Evolutionary conservation across 2,113 vertebrate species (phyloP).

Genomic region (Solea solea): DNA sequence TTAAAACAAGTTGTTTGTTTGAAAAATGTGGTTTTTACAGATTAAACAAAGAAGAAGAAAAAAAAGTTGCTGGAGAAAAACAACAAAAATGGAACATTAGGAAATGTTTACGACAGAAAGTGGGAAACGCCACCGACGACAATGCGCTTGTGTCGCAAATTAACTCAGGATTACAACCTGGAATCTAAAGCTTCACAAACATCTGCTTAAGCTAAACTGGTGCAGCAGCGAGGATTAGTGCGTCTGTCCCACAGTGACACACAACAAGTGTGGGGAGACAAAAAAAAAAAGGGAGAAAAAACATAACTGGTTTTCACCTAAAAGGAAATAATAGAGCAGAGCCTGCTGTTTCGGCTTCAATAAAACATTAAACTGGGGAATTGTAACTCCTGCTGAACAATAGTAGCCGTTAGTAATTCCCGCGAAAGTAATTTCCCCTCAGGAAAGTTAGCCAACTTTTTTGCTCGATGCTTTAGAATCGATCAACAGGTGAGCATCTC

Average conservation of each 20-base stretch:
- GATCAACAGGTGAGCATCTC: no score
- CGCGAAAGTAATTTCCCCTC: no score
- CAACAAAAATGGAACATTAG: not conserved
- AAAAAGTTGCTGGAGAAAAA: not conserved
- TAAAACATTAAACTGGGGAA: not conserved
- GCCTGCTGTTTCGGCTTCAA: not conserved
- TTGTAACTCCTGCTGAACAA: not conserved
- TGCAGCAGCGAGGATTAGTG: constrained; percentile 29
- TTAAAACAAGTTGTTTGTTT: not conserved
- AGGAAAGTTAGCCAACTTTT: no score
- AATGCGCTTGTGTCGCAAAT: constrained; percentile 34
- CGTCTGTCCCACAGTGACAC: constrained; percentile 2
- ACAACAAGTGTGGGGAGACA: no score
- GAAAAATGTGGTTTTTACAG: constrained; percentile 5
- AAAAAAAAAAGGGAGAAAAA: no score
- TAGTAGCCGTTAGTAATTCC: no score
- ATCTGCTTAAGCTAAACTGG: constrained; percentile 18
- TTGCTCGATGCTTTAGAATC: no score
- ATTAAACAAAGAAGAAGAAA: constrained; percentile 6
- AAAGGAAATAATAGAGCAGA: not conserved
- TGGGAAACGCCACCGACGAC: not conserved
- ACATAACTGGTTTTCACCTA: not conserved
- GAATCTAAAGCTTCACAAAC: constrained; percentile 35
- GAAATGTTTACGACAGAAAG: constrained; percentile 18
- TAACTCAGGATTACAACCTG: constrained; percentile 45